Conservation (phyloP, 2,113 vertebrate species). For the Halichoerus grypus region DNA sequence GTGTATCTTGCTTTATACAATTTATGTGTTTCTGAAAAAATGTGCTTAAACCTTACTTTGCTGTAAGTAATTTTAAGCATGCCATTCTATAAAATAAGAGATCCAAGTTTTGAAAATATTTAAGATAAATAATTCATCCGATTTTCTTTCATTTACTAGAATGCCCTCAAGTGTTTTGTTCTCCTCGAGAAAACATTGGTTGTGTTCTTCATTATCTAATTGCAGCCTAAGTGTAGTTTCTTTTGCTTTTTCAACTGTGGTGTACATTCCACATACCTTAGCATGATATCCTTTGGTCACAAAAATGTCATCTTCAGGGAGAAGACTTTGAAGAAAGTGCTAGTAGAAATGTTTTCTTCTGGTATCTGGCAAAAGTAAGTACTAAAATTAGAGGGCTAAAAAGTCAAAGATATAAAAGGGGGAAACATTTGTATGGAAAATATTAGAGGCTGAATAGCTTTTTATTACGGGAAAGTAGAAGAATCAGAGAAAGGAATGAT, state of each 20-base stretch:
- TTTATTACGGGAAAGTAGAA: background rate
- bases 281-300: background rate
- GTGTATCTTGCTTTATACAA: background rate
- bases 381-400: background rate
- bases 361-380: conserved; percentile 1
- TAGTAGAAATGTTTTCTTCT: background rate
- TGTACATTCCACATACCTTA: background rate
- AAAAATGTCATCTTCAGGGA: conserved; percentile 8
- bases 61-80: conserved; percentile 20
- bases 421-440: background rate
- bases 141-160: conserved; percentile 13
- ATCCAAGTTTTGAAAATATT: conserved; percentile 7
- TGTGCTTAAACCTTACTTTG: conserved; percentile 33
- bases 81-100: background rate
- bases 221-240: background rate
- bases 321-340: background rate
- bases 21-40: conserved; percentile 27
- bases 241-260: background rate
- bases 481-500: background rate
- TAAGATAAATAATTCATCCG: background rate
- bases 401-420: background rate
- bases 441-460: background rate
- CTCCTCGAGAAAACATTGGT: background rate
- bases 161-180: background rate
- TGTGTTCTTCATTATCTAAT: background rate